phyloP scores from a whole-genome alignment of 1,140 invertebrate species.

The Asobara japonica region DNA sequence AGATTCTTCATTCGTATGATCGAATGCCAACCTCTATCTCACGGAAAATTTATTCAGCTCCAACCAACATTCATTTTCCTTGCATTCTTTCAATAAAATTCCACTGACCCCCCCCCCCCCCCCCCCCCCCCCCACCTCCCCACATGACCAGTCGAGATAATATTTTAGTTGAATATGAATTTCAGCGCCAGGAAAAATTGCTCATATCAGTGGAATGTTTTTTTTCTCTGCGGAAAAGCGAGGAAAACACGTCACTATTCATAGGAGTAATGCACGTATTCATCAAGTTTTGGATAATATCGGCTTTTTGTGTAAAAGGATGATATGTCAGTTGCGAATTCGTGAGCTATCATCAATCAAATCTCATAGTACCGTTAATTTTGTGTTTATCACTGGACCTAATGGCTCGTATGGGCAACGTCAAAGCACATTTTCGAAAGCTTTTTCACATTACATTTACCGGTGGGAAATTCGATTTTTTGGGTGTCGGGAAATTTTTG shows the following conservation, averaged over 20 bases:
- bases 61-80: not conserved
- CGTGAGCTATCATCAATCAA: no score
- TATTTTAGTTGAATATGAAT: not conserved
- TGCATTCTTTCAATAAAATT: not conserved
- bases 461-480: no score
- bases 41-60: not conserved
- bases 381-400: no score
- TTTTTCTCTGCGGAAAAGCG: not conserved
- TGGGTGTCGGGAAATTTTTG: no score
- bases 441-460: no score
- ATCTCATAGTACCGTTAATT: no score
- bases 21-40: not conserved
- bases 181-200: not conserved
- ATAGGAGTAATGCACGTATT: not conserved
- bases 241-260: not conserved
- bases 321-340: not conserved
- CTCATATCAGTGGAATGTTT: not conserved
- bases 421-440: no score
- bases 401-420: no score
- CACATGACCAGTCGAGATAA: not conserved
- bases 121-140: no score
- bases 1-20: not conserved
- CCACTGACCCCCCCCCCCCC: not conserved
- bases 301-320: not conserved
- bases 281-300: not conserved